Conservation (phyloP, 2,888 invertebrate genomes). For the Cryptophagus acutangulus region DNA sequence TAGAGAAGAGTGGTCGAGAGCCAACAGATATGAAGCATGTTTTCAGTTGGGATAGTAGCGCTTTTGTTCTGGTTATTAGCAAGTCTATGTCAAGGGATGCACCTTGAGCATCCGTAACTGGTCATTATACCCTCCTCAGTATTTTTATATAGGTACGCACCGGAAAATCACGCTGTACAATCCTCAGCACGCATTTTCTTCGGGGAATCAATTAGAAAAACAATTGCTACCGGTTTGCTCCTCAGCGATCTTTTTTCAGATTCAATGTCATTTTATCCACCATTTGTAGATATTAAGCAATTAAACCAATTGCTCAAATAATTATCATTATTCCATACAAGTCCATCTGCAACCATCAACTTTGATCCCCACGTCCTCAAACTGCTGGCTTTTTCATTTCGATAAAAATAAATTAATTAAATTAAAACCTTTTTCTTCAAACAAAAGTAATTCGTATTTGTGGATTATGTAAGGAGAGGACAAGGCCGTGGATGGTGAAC, state of each 20-base stretch:
- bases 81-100: conserved; percentile 30
- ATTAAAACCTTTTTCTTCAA: too few relatives aligned
- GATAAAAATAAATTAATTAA: too few relatives aligned
- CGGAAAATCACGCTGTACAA: conserved; percentile 8
- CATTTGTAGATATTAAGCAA: conserved; percentile 17
- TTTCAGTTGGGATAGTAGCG: conserved; percentile 41
- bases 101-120: conserved; percentile 14
- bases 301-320: conserved; percentile 15
- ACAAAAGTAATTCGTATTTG: too few relatives aligned
- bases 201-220: conserved; percentile 15
- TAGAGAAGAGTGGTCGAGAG: conserved; percentile 34
- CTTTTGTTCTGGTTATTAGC: conserved; percentile 44
- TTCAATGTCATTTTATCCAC: conserved; percentile 10
- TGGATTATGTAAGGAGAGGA: too few relatives aligned
- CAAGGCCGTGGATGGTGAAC: conserved; percentile 24
- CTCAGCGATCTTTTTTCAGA: conserved; percentile 14
- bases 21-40: conserved; percentile 33
- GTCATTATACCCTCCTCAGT: conserved; percentile 11
- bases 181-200: conserved; percentile 7
- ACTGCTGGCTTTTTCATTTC: too few relatives aligned
- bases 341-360: too few relatives aligned
- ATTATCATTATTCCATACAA: conserved; percentile 8
- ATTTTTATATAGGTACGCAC: conserved; percentile 5
- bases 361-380: too few relatives aligned
- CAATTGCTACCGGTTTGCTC: conserved; percentile 12